A percentile compares a stretch with the other conserved stretches of the same genome.
These are phyloP conservation scores for Phyllotis vaccarum DNA, from an alignment of 2,797 vertebrate species.

Conservation along the genomic window DNA sequence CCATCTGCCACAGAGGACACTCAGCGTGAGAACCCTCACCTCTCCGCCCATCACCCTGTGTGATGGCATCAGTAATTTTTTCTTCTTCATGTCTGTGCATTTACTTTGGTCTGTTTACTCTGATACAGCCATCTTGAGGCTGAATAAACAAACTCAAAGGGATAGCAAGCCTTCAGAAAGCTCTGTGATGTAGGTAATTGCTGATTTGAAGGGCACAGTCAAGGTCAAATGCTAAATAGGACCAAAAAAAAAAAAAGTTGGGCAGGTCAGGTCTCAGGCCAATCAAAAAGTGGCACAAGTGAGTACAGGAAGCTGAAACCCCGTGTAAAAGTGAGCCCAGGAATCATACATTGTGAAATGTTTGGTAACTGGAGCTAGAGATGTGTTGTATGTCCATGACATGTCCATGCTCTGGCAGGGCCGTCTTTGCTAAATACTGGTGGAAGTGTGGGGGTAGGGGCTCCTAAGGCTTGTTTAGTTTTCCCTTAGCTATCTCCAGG, in stretches of 20 bases:
- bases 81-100: neutral
- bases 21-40: no score
- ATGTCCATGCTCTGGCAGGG: rapidly evolving
- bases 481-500: neutral
- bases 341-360: rapidly evolving
- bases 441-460: neutral
- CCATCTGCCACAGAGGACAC: rapidly evolving
- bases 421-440: neutral
- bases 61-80: neutral
- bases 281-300: rapidly evolving
- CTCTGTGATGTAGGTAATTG: rapidly evolving
- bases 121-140: neutral
- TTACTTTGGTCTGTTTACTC: neutral
- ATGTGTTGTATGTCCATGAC: rapidly evolving
- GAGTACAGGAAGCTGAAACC: neutral
- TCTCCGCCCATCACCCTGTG: neutral
- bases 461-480: rapidly evolving
- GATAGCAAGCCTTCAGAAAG: no score
- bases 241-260: no score
- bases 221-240: rapidly evolving
- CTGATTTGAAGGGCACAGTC: neutral
- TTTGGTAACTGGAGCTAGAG: no score
- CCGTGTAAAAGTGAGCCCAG: no score
- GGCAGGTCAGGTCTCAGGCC: neutral
- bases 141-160: no score